Evolutionary conservation across 2,888 invertebrate species (phyloP).

Genomic region (Zeuzera pyrina): DNA sequence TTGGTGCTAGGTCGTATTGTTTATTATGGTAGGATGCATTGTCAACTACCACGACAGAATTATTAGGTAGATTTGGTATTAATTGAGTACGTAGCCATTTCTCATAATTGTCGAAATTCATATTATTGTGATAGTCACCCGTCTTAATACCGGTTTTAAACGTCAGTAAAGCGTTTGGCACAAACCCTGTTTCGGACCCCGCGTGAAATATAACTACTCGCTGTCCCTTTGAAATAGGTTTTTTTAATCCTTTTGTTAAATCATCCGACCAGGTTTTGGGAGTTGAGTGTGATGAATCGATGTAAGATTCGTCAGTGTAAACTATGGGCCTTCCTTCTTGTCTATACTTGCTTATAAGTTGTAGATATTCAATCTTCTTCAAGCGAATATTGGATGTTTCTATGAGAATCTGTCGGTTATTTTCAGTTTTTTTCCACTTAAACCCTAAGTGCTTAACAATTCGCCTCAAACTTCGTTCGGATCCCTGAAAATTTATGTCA

Average conservation of each 20-base stretch:
- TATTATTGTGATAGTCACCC: constrained; percentile 18
- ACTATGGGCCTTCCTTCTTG: constrained; percentile 12
- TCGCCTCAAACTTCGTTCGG: constrained; percentile 1
- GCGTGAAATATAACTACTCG: constrained; percentile 16
- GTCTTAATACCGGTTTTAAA: constrained; percentile 13
- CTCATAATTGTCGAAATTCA: constrained; percentile 16
- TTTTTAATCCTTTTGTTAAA: constrained; percentile 5
- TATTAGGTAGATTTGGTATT: constrained; percentile 18
- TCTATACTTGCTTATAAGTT: constrained; percentile 9
- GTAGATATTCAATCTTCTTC: constrained; percentile 10
- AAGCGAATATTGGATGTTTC: constrained; percentile 9
- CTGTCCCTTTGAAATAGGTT: constrained; percentile 12
- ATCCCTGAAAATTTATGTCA: constrained; percentile 6
- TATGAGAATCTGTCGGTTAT: constrained; percentile 8
- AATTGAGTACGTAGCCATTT: constrained; percentile 21
- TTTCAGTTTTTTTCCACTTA: constrained; percentile 7
- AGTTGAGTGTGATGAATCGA: constrained; percentile 9
- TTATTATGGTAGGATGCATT: constrained; percentile 1
- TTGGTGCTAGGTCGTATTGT: constrained; percentile 2
- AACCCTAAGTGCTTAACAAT: constrained; percentile 6
- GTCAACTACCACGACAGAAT: constrained; percentile 4
- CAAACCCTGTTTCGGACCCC: constrained; percentile 17
- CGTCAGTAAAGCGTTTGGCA: constrained; percentile 7
- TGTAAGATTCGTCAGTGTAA: constrained; percentile 13
- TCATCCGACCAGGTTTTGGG: constrained; percentile 8